Evolutionary conservation across 2,797 vertebrate genomes (phyloP).

Genomic region (Miichthys miiuy): DNA sequence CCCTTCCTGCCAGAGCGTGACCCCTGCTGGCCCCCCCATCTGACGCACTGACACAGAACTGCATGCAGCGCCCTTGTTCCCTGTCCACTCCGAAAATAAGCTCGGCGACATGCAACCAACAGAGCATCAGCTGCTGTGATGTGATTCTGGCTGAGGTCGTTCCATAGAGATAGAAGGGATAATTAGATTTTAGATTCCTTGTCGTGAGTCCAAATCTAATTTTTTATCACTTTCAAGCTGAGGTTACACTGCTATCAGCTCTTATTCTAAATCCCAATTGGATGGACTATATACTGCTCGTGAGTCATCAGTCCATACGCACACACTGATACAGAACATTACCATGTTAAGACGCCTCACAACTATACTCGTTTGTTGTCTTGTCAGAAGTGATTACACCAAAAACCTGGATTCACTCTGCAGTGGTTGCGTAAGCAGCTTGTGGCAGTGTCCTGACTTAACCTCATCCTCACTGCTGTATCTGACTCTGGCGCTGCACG

Average conservation of each 20-base stretch:
- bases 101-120: background rate
- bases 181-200: conserved; percentile 37
- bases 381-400: conserved; percentile 18
- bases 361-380: background rate
- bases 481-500: background rate
- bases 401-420: background rate
- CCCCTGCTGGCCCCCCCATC: conserved; percentile 31
- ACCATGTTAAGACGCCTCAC: too few relatives aligned
- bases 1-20: conserved; percentile 26
- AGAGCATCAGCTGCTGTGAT: conserved; percentile 32
- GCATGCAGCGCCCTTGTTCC: conserved; percentile 1
- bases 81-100: conserved; percentile 1
- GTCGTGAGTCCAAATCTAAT: conserved; percentile 28
- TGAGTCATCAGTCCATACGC: conserved; percentile 22
- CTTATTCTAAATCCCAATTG: background rate
- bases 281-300: background rate
- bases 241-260: background rate
- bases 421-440: conserved; percentile 32
- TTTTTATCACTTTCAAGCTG: background rate
- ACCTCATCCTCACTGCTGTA: conserved; percentile 8
- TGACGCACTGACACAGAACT: conserved; percentile 28
- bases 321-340: background rate
- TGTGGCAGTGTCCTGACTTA: conserved; percentile 24
- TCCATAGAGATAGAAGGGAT: conserved; percentile 10
- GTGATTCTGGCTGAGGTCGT: conserved; percentile 28